Conservation (phyloP, 2,797 vertebrate species). For the Anomalospiza imberbis region DNA sequence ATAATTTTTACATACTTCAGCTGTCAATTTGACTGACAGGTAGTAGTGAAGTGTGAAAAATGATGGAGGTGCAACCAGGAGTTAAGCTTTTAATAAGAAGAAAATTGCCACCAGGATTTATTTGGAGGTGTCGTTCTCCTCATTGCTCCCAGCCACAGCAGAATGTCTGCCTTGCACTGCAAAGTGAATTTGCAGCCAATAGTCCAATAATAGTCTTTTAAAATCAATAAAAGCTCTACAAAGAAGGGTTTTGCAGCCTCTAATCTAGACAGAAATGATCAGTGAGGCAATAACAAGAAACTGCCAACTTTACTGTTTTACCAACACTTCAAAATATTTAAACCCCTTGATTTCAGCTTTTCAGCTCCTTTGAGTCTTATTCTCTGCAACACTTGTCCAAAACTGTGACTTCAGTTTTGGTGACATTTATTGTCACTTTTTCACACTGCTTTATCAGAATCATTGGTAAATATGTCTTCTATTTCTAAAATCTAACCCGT, state of each 20-base stretch:
- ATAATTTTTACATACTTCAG: neutral
- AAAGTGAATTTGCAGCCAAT: neutral
- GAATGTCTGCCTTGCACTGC: neutral
- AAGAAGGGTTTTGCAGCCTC: neutral
- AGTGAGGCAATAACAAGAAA: neutral
- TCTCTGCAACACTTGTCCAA: neutral
- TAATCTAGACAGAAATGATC: neutral
- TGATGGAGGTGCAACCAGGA: constrained; percentile 33
- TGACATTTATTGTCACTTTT: neutral
- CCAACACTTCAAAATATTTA: neutral
- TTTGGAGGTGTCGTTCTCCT: neutral
- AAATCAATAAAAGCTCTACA: neutral
- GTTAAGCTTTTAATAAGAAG: constrained; percentile 29
- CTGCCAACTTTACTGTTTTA: neutral
- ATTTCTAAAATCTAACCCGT: neutral
- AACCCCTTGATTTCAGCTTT: neutral
- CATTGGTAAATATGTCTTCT: neutral
- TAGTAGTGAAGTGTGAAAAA: neutral
- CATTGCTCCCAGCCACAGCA: neutral
- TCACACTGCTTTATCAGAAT: neutral
- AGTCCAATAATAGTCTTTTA: neutral
- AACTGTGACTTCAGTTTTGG: neutral
- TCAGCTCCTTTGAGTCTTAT: neutral
- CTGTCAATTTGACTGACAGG: neutral
- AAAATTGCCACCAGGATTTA: neutral